These are phyloP conservation scores for Sarcophilus harrisii DNA, from an alignment of 2,797 vertebrate genomes.

Conservation along the genomic window DNA sequence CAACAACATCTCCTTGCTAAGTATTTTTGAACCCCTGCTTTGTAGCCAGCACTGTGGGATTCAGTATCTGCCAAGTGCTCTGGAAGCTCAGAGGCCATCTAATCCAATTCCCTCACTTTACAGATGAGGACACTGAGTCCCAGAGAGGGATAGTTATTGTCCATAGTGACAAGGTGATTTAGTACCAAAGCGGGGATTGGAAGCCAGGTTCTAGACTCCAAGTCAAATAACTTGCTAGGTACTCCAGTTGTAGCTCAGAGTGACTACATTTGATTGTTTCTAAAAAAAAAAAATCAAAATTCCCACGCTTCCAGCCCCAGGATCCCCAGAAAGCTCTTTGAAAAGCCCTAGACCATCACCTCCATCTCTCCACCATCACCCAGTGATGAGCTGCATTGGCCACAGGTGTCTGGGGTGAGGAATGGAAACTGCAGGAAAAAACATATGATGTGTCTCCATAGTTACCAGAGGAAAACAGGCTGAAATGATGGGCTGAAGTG, in stretches of 20 bases:
- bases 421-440: background rate
- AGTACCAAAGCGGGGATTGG: background rate
- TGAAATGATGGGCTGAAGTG: background rate
- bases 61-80: background rate
- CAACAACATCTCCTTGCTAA: background rate
- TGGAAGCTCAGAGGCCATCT: background rate
- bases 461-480: background rate
- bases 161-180: background rate
- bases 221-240: background rate
- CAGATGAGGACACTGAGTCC: background rate
- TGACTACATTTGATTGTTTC: background rate
- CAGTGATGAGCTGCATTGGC: background rate
- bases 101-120: background rate
- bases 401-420: background rate
- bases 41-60: background rate
- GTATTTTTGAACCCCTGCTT: background rate
- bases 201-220: background rate
- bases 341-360: background rate
- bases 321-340: background rate
- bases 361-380: background rate
- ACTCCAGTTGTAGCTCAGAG: background rate
- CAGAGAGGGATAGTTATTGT: background rate
- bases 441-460: background rate
- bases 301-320: background rate
- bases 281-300: background rate